Base-by-base conservation (phyloP, 2,797 vertebrate genomes). In the Arvicola amphibius region DNA sequence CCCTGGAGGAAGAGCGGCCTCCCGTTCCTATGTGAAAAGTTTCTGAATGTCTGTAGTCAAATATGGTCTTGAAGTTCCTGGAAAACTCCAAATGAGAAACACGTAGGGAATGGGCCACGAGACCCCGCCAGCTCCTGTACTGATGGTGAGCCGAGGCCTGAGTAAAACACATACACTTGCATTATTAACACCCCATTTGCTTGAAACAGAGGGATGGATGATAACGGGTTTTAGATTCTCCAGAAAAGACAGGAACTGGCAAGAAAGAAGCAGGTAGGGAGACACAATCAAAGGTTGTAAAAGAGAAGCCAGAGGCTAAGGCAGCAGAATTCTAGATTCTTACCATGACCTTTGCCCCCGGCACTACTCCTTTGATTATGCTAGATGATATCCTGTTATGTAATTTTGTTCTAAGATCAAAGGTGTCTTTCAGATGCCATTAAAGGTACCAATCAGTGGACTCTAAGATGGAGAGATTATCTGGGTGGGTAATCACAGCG, bases 1-100 rank as follows among this genome's bases (percentile, higher is more conserved):
- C 46, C 40, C 17, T 17, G 83, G 61, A 91, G 46, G 94, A 94
- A 95, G 86, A 65, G 21, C 17, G 59, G 56, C 67, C 7, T 94
- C 17, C 17, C 59, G 56, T 87, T 91, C 92, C 59, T 79, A 63
- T 87, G 89, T 27, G 78, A 27, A 78, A 65, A 67, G 51, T 40
- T 74, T 84, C 46, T 94, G 63, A 71, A 19, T 91, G 69, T 48
- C 3, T 77, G 74, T 73, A 87, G 83, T 7, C 32, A 59, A 83
- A 79, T 11, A n/a, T 32, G n/a, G 83, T 40, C 80, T 56, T 56
- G 6, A 5, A 56, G 65, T 63, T 77, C 19, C 90, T 73, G 63
- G 83, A 91, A 96, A 87, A 90, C n/a, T 46, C 23, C 48, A 84
- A 81, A 71, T 7, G 90, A 65, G 61, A 43, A 32, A 74, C 3